Conservation (phyloP, 2,888 invertebrate genomes). For the Agonum fuliginosum region DNA sequence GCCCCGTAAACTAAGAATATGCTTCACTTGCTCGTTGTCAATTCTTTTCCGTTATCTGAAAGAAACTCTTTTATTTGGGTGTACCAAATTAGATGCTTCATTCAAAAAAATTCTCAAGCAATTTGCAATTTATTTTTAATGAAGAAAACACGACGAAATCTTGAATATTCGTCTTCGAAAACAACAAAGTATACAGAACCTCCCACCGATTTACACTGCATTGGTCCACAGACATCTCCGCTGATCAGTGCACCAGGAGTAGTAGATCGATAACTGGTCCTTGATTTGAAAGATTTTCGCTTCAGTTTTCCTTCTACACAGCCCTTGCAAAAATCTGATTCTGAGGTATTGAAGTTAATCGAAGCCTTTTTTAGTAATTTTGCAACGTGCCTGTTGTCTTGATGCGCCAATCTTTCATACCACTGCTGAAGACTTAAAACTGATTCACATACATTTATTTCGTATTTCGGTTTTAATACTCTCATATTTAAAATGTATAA, state of each 20-base stretch:
- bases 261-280: constrained; percentile 59
- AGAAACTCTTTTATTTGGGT: neutral
- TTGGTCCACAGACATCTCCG: constrained; percentile 9
- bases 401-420: neutral
- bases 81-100: neutral
- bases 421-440: too few relatives aligned
- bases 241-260: constrained; percentile 63
- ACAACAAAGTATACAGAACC: constrained; percentile 64
- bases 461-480: too few relatives aligned
- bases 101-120: neutral
- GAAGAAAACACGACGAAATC: constrained; percentile 60
- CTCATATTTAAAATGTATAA: too few relatives aligned
- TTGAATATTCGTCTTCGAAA: constrained; percentile 66
- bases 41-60: neutral
- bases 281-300: constrained; percentile 47
- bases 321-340: constrained; percentile 58
- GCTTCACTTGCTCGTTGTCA: neutral
- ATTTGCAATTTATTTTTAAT: neutral
- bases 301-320: constrained; percentile 62
- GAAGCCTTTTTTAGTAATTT: too few relatives aligned
- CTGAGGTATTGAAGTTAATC: neutral
- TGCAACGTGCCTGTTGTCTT: neutral
- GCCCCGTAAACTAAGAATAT: neutral
- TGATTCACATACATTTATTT: too few relatives aligned
- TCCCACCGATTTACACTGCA: constrained; percentile 61